These are phyloP conservation scores for Ramphastos sulfuratus DNA, from an alignment of 2,113 vertebrate species.

Conservation along the genomic window DNA sequence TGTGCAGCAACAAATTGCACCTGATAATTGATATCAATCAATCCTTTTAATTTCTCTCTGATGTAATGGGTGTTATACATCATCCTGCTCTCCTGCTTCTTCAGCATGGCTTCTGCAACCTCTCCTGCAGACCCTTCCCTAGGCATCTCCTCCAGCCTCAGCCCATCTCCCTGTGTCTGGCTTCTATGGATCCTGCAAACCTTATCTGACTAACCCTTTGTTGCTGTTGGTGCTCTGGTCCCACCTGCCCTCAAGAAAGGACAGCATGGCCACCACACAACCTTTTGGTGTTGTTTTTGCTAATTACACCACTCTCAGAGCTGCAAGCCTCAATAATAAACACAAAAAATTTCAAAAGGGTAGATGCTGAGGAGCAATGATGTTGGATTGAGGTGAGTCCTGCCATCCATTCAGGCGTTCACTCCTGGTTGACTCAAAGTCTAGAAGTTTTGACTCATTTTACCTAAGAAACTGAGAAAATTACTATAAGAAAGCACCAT, in stretches of 20 bases:
- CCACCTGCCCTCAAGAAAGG: neutral
- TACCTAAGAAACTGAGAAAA: neutral
- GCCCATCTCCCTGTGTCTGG: neutral
- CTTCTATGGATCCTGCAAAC: neutral
- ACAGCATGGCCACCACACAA: neutral
- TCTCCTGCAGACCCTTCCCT: neutral
- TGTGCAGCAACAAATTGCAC: constrained; percentile 76
- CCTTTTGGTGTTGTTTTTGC: neutral
- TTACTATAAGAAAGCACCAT: neutral
- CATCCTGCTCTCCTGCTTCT: constrained; percentile 21
- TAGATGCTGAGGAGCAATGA: neutral
- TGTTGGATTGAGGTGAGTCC: neutral
- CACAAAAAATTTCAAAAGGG: neutral
- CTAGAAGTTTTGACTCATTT: neutral
- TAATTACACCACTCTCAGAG: neutral
- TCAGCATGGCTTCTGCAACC: constrained; percentile 33
- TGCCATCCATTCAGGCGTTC: neutral
- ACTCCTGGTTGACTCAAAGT: neutral
- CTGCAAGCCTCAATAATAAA: neutral
- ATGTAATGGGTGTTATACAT: constrained; percentile 61
- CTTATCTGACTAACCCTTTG: neutral
- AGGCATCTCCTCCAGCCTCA: neutral
- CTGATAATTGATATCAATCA: constrained; percentile 81
- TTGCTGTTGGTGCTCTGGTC: neutral
- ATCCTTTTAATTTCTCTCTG: constrained; percentile 70